phyloP scores from a whole-genome alignment of 2,797 vertebrate species.

The Chloroceryle inda region DNA sequence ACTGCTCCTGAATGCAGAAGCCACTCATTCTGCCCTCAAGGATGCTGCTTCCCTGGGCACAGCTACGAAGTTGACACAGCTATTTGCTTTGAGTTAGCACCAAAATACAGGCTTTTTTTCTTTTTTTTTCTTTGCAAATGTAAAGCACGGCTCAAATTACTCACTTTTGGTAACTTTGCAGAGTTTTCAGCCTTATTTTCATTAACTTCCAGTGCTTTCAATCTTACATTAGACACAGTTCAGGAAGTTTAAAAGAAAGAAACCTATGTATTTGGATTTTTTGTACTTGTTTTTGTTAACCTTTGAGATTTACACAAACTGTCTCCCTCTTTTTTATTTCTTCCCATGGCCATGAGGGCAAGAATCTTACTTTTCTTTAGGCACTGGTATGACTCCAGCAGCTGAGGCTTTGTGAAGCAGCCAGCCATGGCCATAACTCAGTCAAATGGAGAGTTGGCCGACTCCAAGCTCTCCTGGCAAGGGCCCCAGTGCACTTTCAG shows the following conservation, averaged over 20 bases:
- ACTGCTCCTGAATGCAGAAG: background rate
- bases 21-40: fast-evolving
- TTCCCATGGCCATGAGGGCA: background rate
- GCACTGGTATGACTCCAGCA: constrained; percentile 18
- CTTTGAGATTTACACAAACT: background rate
- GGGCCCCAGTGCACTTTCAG: constrained; percentile 9
- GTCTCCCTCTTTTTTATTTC: background rate
- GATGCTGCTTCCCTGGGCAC: background rate
- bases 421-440: constrained; percentile 7
- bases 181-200: background rate
- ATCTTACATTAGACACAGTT: background rate
- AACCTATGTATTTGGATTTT: background rate
- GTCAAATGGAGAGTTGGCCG: background rate
- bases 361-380: constrained; percentile 27
- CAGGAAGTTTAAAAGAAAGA: background rate
- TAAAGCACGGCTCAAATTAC: background rate
- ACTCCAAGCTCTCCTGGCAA: background rate
- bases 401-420: constrained; percentile 43
- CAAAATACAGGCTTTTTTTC: background rate
- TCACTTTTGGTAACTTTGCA: background rate
- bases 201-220: background rate
- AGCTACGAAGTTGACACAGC: background rate
- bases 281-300: background rate
- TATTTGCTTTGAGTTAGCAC: background rate
- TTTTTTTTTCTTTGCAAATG: background rate